Conservation (phyloP, 2,797 vertebrate species). For the Aldrovandia affinis region DNA sequence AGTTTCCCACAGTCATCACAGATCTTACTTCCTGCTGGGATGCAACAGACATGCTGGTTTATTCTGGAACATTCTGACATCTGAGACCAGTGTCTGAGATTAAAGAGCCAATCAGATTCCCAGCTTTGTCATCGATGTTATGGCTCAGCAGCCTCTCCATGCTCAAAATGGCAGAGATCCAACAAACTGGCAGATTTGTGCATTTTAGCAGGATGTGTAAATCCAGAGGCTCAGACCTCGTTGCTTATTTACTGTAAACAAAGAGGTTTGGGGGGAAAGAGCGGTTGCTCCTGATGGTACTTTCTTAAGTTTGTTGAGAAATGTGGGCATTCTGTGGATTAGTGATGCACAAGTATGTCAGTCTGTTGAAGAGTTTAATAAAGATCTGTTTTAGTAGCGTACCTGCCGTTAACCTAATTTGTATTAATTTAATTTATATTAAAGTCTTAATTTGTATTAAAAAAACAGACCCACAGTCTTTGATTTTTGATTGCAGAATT, state of each 20-base stretch:
- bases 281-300: background rate
- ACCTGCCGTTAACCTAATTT: background rate
- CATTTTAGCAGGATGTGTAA: background rate
- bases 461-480: background rate
- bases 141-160: background rate
- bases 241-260: background rate
- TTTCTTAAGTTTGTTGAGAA: background rate
- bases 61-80: background rate
- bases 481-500: constrained; percentile 23
- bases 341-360: background rate
- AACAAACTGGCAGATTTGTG: background rate
- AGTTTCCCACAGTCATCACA: background rate
- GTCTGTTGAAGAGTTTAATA: background rate
- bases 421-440: too few relatives aligned
- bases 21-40: background rate
- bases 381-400: background rate
- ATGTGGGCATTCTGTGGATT: background rate
- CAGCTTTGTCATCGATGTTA: background rate
- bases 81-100: background rate
- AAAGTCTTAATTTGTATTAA: background rate
- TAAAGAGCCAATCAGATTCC: background rate
- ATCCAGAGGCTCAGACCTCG: too few relatives aligned
- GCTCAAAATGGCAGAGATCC: background rate
- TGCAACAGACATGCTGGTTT: background rate
- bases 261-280: background rate